Percentiles rank a stretch among this genome's conserved stretches.
These are phyloP conservation scores for Enteromius argenteus DNA, from an alignment of 2,797 vertebrate genomes.

Conservation along the genomic window DNA sequence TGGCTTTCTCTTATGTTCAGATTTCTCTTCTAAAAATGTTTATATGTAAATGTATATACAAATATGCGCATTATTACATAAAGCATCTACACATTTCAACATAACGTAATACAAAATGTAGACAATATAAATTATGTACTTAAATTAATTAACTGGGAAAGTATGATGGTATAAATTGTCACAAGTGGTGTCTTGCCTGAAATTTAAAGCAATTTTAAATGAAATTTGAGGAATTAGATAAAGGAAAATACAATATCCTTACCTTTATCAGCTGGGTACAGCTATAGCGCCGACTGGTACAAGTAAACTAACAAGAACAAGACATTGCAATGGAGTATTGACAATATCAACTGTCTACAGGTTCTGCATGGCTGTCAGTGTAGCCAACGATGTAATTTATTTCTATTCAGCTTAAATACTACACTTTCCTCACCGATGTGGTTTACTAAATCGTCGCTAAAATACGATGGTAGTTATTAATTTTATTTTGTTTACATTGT, in stretches of 20 bases:
- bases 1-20: background rate
- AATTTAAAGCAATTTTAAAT: background rate
- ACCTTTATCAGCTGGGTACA: constrained; percentile 12
- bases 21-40: background rate
- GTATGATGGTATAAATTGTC: background rate
- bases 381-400: background rate
- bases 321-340: background rate
- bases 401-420: background rate
- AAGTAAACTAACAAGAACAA: background rate
- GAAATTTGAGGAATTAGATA: background rate
- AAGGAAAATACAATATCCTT: background rate
- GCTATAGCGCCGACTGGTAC: background rate
- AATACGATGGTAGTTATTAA: background rate
- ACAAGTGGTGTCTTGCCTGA: background rate
- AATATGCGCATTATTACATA: background rate
- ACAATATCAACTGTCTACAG: background rate
- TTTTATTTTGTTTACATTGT: constrained; percentile 35
- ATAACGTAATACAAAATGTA: background rate
- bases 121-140: background rate
- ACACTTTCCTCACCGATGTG: background rate
- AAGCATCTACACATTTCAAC: background rate
- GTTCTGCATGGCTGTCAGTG: background rate
- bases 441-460: background rate
- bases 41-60: background rate
- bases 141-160: background rate